Conservation (phyloP, 37 sponge, comb jelly and placozoan genomes). For the Spongia lamella region DNA sequence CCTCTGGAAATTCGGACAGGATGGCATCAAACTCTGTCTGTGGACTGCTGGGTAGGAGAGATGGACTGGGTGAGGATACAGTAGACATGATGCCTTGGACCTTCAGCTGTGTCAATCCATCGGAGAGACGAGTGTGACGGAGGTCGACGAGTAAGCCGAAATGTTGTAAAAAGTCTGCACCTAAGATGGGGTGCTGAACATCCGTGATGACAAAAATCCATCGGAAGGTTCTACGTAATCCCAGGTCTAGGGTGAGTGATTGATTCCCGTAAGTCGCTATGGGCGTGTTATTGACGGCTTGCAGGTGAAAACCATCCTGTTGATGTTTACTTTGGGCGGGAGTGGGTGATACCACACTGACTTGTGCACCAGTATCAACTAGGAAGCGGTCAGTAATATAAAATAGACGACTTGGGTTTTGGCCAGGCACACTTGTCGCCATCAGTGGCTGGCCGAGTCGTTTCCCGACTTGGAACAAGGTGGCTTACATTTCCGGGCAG, state of each 20-base stretch:
- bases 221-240: conserved; percentile 28
- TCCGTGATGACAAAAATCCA: conserved; percentile 57
- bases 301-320: conserved; percentile 6
- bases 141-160: conserved; percentile 32
- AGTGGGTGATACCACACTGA: conserved; percentile 42
- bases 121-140: not conserved
- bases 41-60: not conserved
- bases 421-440: conserved; percentile 69
- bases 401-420: conserved; percentile 54
- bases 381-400: conserved; percentile 46
- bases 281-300: conserved; percentile 27
- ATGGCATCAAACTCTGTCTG: conserved; percentile 1
- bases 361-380: conserved; percentile 57
- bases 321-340: not conserved
- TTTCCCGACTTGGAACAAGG: conserved; percentile 58
- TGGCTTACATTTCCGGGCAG: conserved; percentile 47
- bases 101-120: conserved; percentile 21
- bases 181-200: conserved; percentile 27
- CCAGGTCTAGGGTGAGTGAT: conserved; percentile 39
- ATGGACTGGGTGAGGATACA: not conserved
- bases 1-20: conserved; percentile 17
- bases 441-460: conserved; percentile 52
- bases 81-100: conserved; percentile 18
- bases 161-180: conserved; percentile 44
- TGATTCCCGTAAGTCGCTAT: conserved; percentile 23